Base-by-base conservation (phyloP, 2,113 vertebrate species). In the Apus apus region DNA sequence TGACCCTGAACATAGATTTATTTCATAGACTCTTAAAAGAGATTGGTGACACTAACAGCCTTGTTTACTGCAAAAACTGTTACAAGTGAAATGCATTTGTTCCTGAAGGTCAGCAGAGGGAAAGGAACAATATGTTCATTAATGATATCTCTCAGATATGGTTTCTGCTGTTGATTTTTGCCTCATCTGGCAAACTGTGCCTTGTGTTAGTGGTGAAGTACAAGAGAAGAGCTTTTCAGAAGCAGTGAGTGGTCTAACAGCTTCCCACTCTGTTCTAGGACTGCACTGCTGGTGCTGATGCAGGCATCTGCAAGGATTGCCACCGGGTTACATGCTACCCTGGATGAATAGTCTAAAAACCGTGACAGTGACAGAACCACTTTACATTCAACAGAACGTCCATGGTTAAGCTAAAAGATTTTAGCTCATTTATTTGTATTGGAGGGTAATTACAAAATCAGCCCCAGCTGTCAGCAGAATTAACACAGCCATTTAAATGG, bases 11-110 rank as follows among this genome's bases (percentile, higher is more conserved):
- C 8, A 8, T 50, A 34, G 25, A 87, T 92, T 91, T 88, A 75
- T 87, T 93, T 95, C 43, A 58, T 26, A 58, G 20, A 62, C 16
- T 61, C 85, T 90, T 93, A 66, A 85, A 81, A 86, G n/a, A 89
- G 23, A 77, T 32, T 2, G 8, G 21, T 86, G 54, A 88, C 64
- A 70, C 56, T 87, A 87, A 51, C 76, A 85, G 34, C 32, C 50
- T 92, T 91, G 60, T 71, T 95, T 94, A 84, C 34, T 51, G 46
- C 36, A 75, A 77, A 77, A 90, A 25, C 5, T 20, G 5, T 54
- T 81, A 90, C 54, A 83, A 60, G 85, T 0, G 9, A 86, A 95
- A 70, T 83, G 26, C 26, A 53, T 72, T 88, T 85, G 21, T 32
- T 87, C 61, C 71, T 93, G 79, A 90, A 80, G 48, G 65, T 74